These are phyloP conservation scores for Sweltsa coloradensis DNA, from an alignment of 1,140 invertebrate species.

Conservation along the genomic window DNA sequence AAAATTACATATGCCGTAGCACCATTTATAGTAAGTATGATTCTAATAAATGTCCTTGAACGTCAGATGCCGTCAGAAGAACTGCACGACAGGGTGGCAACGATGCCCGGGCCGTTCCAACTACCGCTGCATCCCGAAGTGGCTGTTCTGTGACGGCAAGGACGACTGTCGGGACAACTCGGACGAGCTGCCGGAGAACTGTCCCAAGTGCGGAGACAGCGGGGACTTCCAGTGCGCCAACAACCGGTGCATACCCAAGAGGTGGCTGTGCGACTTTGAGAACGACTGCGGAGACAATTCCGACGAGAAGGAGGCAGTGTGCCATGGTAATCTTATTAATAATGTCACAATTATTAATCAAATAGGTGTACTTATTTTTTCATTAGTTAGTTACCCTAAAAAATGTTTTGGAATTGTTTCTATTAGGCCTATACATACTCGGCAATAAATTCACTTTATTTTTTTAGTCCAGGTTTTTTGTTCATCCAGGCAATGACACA, in stretches of 20 bases:
- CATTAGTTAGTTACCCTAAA: no score
- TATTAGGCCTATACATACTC: no score
- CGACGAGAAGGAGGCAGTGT: slow-evolving; percentile 69
- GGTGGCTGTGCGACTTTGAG: slow-evolving; percentile 92
- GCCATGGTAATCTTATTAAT: no score
- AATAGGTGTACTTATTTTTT: no score
- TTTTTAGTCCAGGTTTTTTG: no score
- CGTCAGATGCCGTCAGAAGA: slow-evolving; percentile 57
- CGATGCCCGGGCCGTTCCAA: slow-evolving; percentile 79
- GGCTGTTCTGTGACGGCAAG: slow-evolving; percentile 91
- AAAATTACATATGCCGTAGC: background rate
- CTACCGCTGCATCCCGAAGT: slow-evolving; percentile 88
- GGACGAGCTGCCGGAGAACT: slow-evolving; percentile 79
- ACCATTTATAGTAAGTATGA: no score
- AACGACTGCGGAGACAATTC: slow-evolving; percentile 91
- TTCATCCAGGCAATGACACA: no score
- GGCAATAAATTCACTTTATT: no score
- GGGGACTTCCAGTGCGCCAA: slow-evolving; percentile 91
- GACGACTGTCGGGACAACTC: slow-evolving; percentile 83
- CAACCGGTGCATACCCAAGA: slow-evolving; percentile 82
- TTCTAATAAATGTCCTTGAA: no score
- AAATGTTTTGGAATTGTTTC: no score
- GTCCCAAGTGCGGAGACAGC: slow-evolving; percentile 72
- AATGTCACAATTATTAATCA: no score
- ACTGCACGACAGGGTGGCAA: slow-evolving; percentile 86